These are phyloP conservation scores for Gyps fulvus DNA, from an alignment of 2,113 vertebrate genomes.

Conservation along the genomic window DNA sequence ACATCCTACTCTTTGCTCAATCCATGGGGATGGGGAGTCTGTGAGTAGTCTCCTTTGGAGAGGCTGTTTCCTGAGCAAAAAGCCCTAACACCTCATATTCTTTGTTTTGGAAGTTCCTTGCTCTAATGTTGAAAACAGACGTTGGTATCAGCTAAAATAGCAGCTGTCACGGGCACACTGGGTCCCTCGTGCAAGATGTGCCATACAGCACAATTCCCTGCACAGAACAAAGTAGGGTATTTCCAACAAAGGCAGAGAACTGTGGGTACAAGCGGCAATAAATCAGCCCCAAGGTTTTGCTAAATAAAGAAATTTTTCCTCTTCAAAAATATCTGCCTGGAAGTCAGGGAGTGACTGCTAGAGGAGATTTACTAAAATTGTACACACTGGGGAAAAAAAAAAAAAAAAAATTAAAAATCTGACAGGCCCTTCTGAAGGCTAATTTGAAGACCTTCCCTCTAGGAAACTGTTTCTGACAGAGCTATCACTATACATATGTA, in stretches of 20 bases:
- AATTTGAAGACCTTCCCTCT: slow-evolving; percentile 27
- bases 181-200: background rate
- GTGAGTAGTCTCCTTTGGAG: background rate
- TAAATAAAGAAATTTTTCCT: background rate
- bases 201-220: too few species aligned
- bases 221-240: background rate
- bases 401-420: background rate
- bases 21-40: fast-evolving
- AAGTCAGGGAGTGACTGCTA: background rate
- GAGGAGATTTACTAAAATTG: background rate
- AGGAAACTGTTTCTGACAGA: background rate
- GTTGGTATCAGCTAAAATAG: background rate
- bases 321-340: background rate
- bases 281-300: background rate
- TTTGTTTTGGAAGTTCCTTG: background rate
- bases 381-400: background rate
- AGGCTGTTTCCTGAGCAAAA: background rate
- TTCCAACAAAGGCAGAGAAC: background rate
- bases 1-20: background rate
- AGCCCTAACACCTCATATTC: too few species aligned
- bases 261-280: background rate
- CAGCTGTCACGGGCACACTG: fast-evolving
- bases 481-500: background rate
- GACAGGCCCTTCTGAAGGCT: slow-evolving; percentile 19
- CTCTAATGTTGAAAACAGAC: background rate